Conservation (phyloP, 2,888 invertebrate genomes). For the Camponotus fellah region DNA sequence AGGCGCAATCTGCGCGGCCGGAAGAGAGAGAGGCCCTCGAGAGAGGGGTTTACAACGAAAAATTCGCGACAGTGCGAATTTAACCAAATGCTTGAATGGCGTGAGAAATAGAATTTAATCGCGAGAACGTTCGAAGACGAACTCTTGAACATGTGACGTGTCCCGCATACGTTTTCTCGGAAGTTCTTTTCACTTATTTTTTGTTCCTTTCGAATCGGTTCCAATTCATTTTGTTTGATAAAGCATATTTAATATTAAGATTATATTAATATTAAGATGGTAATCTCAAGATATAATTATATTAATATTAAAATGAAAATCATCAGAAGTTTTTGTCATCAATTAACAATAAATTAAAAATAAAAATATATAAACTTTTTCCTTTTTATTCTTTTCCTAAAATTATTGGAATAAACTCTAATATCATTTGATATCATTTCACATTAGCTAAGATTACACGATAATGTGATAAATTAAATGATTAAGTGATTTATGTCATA, state of each 20-base stretch:
- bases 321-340: neutral
- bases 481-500: neutral
- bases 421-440: neutral
- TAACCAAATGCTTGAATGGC: slow-evolving; percentile 40
- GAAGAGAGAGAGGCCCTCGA: slow-evolving; percentile 3
- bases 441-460: neutral
- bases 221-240: slow-evolving; percentile 2
- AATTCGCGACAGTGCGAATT: slow-evolving; percentile 42
- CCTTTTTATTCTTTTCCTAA: neutral
- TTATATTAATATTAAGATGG: neutral
- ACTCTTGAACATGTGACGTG: slow-evolving; percentile 3
- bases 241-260: neutral
- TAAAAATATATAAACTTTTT: neutral
- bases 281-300: neutral
- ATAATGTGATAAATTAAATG: slow-evolving; percentile 14
- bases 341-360: neutral
- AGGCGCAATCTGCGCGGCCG: slow-evolving; percentile 45
- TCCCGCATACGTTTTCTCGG: neutral
- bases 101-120: slow-evolving; percentile 46
- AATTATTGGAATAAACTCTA: neutral
- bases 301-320: neutral
- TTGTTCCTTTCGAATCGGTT: neutral
- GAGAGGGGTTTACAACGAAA: slow-evolving; percentile 26
- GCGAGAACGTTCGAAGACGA: slow-evolving; percentile 16
- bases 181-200: slow-evolving; percentile 18